These are phyloP conservation scores for Metallyticus violacea DNA, from an alignment of 2,888 invertebrate genomes.

Conservation along the genomic window DNA sequence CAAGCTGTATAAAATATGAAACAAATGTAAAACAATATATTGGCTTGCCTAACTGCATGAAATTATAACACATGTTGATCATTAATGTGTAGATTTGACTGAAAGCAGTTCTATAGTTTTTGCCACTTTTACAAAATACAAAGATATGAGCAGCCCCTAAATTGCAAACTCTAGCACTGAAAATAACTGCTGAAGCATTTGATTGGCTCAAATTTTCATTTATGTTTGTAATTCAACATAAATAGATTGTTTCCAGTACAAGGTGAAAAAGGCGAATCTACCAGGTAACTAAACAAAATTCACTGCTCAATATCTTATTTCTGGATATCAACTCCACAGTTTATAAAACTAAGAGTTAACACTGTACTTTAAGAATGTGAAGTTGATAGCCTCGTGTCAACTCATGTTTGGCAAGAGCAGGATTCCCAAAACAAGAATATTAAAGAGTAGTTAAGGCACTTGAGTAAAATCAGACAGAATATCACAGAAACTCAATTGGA, in stretches of 20 bases:
- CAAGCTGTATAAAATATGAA: neutral
- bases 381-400: neutral
- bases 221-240: neutral
- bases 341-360: neutral
- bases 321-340: neutral
- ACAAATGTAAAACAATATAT: neutral
- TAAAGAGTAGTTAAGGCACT: neutral
- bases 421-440: neutral
- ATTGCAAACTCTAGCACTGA: neutral
- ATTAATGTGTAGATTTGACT: no score
- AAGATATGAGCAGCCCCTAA: neutral
- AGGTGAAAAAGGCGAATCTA: neutral
- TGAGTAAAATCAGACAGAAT: neutral
- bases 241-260: neutral
- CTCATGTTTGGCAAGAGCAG: neutral
- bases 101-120: no score
- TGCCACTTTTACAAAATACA: neutral
- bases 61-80: neutral
- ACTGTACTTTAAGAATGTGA: no score
- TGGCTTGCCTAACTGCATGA: neutral
- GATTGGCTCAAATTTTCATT: neutral
- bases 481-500: slow-evolving; percentile 30
- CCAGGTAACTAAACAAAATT: neutral
- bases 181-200: neutral
- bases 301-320: neutral